A percentile compares a stretch with the other conserved stretches of the same genome.
Evolutionary conservation across 2,888 invertebrate genomes (phyloP).

Genomic region (Dicyrtoma fusca): DNA sequence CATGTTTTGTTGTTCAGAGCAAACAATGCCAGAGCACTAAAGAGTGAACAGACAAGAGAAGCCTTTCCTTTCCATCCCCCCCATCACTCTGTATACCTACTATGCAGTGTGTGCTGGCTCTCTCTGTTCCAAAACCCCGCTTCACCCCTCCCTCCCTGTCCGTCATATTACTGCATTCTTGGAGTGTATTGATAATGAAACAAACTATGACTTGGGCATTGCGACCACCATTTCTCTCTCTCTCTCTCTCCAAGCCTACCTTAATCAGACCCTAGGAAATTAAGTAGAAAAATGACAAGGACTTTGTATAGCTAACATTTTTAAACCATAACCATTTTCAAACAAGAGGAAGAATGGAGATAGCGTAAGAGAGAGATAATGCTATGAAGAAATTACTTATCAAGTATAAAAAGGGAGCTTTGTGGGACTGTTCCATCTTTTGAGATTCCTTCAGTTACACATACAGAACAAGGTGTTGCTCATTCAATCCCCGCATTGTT

Average conservation of each 20-base stretch:
- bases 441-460: constrained; percentile 19
- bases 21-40: constrained; percentile 33
- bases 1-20: constrained; percentile 40
- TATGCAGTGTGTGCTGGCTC: constrained; percentile 1
- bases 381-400: too few relatives aligned
- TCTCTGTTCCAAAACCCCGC: too few relatives aligned
- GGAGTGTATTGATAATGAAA: too few relatives aligned
- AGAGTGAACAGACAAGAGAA: background rate
- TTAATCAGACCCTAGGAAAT: constrained; percentile 39
- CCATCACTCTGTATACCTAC: constrained; percentile 6
- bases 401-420: too few relatives aligned
- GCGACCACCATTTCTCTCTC: background rate
- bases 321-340: too few relatives aligned
- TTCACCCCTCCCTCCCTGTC: constrained; percentile 16
- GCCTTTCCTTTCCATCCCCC: constrained; percentile 27
- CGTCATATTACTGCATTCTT: constrained; percentile 27
- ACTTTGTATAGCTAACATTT: constrained; percentile 23
- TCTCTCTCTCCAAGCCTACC: constrained; percentile 27
- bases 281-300: constrained; percentile 41
- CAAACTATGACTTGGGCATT: constrained; percentile 1
- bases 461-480: constrained; percentile 11
- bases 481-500: constrained; percentile 36
- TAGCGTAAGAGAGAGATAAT: too few relatives aligned
- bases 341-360: too few relatives aligned
- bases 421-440: too few relatives aligned